phyloP scores from a whole-genome alignment of 1,140 invertebrate species.

The Drosophila nasuta region DNA sequence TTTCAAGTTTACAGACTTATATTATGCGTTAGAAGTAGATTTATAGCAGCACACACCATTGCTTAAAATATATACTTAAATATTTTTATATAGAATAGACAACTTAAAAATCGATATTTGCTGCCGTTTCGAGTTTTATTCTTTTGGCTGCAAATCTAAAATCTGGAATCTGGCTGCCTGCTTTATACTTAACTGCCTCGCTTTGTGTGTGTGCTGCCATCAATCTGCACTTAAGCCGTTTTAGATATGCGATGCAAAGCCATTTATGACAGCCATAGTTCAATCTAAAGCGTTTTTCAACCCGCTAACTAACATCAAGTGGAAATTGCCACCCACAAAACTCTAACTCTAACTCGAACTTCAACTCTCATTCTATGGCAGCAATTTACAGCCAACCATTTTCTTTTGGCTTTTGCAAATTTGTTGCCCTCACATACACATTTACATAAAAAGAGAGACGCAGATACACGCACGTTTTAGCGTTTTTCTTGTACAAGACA shows the following conservation, averaged over 20 bases:
- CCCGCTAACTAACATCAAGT: slow-evolving; percentile 68
- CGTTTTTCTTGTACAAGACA: slow-evolving; percentile 59
- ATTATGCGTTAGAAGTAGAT: too few species aligned
- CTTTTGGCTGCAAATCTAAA: neutral
- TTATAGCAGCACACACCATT: too few species aligned
- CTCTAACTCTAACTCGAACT: neutral
- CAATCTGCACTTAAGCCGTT: slow-evolving; percentile 57
- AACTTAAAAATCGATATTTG: slow-evolving; percentile 3
- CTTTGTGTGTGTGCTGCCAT: slow-evolving; percentile 36
- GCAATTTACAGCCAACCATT: slow-evolving; percentile 55
- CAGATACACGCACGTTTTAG: slow-evolving; percentile 54
- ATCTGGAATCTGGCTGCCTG: neutral
- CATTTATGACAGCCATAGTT: slow-evolving; percentile 70
- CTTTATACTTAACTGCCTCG: slow-evolving; percentile 2
- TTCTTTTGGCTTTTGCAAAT: slow-evolving; percentile 75
- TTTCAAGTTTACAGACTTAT: too few species aligned
- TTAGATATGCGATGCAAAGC: slow-evolving; percentile 57
- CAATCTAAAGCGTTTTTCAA: slow-evolving; percentile 77
- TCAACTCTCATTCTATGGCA: neutral
- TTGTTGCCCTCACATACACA: slow-evolving; percentile 43
- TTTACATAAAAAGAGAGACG: neutral
- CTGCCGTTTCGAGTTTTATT: neutral
- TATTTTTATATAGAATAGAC: slow-evolving; percentile 24
- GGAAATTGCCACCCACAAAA: slow-evolving; percentile 65
- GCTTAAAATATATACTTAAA: too few species aligned